phyloP scores from a whole-genome alignment of 2,888 invertebrate genomes.

The Anthophora plumipes region DNA sequence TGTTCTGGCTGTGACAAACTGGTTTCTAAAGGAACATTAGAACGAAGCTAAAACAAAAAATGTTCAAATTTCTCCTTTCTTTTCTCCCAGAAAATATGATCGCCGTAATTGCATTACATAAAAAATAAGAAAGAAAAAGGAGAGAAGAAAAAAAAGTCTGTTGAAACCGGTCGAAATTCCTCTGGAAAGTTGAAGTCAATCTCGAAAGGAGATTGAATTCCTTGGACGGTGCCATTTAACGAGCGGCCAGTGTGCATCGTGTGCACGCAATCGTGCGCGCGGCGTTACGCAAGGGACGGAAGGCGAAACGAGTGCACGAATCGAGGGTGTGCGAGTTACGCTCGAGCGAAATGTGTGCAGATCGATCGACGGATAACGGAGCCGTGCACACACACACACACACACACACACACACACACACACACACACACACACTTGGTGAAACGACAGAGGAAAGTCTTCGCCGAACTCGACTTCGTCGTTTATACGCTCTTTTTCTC shows the following conservation, averaged over 20 bases:
- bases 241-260: conserved; percentile 26
- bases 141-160: neutral
- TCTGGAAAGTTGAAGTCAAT: neutral
- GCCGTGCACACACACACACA: neutral
- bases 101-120: too few species aligned
- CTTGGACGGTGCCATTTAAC: conserved; percentile 37
- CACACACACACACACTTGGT: neutral
- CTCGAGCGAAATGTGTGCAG: conserved; percentile 63
- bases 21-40: too few species aligned
- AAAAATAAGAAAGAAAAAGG: neutral
- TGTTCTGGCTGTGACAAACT: too few species aligned
- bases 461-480: neutral
- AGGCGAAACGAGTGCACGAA: conserved; percentile 67
- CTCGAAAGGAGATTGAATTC: conserved; percentile 20
- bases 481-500: conserved; percentile 21
- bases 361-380: conserved; percentile 64
- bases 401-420: conserved; percentile 13
- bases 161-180: neutral
- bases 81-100: too few species aligned
- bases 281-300: conserved; percentile 66
- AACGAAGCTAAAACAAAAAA: too few species aligned
- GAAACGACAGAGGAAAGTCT: conserved; percentile 61
- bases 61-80: too few species aligned
- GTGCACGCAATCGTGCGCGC: conserved; percentile 50
- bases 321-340: conserved; percentile 63